Evolutionary conservation across 2,797 vertebrate species (phyloP), one percentile per base, ranked within the genome.

Genomic region (Loris lydekkerianus): DNA sequence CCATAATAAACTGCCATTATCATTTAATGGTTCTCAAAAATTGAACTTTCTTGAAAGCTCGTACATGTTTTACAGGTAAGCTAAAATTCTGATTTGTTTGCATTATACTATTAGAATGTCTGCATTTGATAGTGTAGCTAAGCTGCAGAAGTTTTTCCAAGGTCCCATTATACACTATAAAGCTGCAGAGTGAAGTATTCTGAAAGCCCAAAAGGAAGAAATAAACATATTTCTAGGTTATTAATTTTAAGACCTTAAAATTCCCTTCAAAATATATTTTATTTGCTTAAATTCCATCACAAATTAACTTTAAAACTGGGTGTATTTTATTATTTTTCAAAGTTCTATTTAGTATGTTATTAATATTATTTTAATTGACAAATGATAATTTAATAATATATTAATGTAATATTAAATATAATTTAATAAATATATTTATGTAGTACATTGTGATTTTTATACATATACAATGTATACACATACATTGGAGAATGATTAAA

Each of bases 261-360:
- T 2, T 90, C 20, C 56, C 29, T 40, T 63, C 21, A 69, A 85
- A 90, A 67, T 53, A 3, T 29, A 76, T 58, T 63, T 77, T 87
- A 7, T 73, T 93, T 84, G 14, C 56, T 67, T 75, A 90, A 86
- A 91, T 93, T 86, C 13, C 4, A 86, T 10, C 29, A 91, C 15
- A 84, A 80, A 49, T 37, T 76, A 78, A 46, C 31, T 67, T 83
- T 63, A 21, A 89, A 86, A 10, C 1, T 80, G 23, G 9, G 21
- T 43, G 17, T 43, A 34, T 70, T 88, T 53, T 67, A 1, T 4
- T 34, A 31, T 82, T 86, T 46, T 69, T 6, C 60, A n/a, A 61
- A 80, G 9, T 83, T 63, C 3, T 76, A 46, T 75, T 29, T 49
- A 49, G 14, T 10, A 11, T 76, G 63, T 53, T 76, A 61, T 40